These are phyloP conservation scores for Myrmecophaga tridactyla DNA, from an alignment of 2,113 vertebrate species.

Conservation along the genomic window DNA sequence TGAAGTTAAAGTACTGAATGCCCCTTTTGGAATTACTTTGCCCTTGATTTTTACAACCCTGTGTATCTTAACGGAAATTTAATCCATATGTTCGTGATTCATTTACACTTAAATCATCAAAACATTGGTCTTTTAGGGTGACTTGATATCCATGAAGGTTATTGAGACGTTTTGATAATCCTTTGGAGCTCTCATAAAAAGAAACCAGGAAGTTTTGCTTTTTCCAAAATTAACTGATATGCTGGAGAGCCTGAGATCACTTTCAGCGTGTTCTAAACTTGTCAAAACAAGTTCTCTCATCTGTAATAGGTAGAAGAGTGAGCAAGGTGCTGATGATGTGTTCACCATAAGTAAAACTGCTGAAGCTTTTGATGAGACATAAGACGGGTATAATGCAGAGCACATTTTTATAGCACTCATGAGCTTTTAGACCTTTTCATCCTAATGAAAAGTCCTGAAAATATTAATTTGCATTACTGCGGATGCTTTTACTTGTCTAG, in stretches of 20 bases:
- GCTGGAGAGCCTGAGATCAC: background rate
- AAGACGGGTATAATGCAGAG: background rate
- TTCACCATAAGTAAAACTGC: background rate
- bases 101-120: conserved; percentile 51
- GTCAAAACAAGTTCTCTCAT: background rate
- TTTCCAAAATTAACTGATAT: background rate
- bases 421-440: background rate
- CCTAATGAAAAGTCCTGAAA: background rate
- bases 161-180: conserved; percentile 8
- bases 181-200: background rate
- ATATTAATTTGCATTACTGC: background rate
- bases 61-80: conserved; percentile 30
- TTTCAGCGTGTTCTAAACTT: background rate
- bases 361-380: background rate
- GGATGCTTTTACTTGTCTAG: background rate
- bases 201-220: background rate
- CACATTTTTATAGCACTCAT: background rate
- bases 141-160: conserved; percentile 7
- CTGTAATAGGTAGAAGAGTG: background rate
- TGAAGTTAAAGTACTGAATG: background rate
- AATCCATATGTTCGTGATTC: conserved; percentile 50
- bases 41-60: conserved; percentile 50
- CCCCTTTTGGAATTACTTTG: conserved; percentile 23
- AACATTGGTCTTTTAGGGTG: background rate
- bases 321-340: background rate